phyloP scores from a whole-genome alignment of 2,797 vertebrate genomes.

The Diplodus puntazzo region DNA sequence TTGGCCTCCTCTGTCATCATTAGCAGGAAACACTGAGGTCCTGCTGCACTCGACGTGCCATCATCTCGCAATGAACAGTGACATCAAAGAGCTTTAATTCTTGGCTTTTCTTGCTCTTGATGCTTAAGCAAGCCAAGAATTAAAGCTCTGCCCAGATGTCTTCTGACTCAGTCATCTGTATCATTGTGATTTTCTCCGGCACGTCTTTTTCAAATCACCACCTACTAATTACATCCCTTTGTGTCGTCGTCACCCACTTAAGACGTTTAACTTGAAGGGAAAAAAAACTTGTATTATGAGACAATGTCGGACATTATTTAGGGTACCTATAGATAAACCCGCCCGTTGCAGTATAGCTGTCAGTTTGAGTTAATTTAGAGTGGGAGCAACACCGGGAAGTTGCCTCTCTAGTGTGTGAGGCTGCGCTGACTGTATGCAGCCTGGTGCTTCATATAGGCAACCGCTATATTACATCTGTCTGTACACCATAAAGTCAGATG shows the following conservation, averaged over 20 bases:
- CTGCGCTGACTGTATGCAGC: background rate
- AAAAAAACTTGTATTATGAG: background rate
- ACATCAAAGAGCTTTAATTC: slow-evolving; percentile 64
- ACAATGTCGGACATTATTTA: background rate
- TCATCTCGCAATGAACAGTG: slow-evolving; percentile 59
- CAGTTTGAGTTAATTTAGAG: slow-evolving; percentile 52
- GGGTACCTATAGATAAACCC: slow-evolving; percentile 16
- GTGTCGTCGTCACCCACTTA: slow-evolving; percentile 15
- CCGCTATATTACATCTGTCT: background rate
- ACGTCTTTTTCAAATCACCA: slow-evolving; percentile 39
- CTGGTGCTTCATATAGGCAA: background rate
- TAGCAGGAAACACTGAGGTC: slow-evolving; percentile 85
- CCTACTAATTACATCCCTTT: slow-evolving; percentile 50
- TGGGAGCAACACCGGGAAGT: background rate
- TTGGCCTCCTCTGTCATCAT: slow-evolving; percentile 87
- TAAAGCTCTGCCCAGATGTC: slow-evolving; percentile 41
- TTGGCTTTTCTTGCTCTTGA: slow-evolving; percentile 35
- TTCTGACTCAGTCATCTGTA: slow-evolving; percentile 41
- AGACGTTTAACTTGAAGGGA: slow-evolving; percentile 12
- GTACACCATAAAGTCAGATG: background rate
- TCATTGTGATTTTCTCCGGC: slow-evolving; percentile 20
- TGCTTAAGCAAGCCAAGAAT: slow-evolving; percentile 54
- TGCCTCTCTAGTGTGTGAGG: background rate
- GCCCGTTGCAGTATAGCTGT: slow-evolving; percentile 34
- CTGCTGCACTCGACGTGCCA: slow-evolving; percentile 62